These are phyloP conservation scores for Oenanthe melanoleuca DNA, from an alignment of 2,113 vertebrate genomes.

Conservation along the genomic window DNA sequence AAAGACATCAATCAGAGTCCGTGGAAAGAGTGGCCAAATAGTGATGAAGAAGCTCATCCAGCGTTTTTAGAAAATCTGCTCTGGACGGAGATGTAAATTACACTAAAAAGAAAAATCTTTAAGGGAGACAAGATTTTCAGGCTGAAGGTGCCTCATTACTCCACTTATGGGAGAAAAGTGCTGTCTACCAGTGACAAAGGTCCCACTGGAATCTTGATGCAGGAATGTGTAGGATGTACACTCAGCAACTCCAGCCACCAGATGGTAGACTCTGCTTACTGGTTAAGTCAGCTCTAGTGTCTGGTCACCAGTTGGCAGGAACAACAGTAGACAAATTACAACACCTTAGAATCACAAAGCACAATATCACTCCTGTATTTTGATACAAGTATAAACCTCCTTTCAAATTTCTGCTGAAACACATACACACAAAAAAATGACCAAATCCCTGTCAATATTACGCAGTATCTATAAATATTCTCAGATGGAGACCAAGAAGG, in stretches of 20 bases:
- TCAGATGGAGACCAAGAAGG: conserved; percentile 57
- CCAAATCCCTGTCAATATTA: conserved; percentile 35
- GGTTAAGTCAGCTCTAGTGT: conserved; percentile 66
- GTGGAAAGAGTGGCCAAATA: not conserved
- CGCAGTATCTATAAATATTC: conserved; percentile 63
- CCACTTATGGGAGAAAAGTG: not conserved
- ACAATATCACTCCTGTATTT: conserved; percentile 30
- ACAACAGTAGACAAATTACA: conserved; percentile 63
- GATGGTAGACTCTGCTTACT: conserved; percentile 75
- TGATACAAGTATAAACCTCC: not conserved
- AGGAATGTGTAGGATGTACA: conserved; percentile 36
- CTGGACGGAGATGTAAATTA: not conserved
- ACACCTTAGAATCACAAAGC: conserved; percentile 66
- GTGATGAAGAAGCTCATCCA: not conserved
- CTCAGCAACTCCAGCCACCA: conserved; percentile 67
- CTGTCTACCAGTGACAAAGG: not conserved
- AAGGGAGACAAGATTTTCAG: not conserved
- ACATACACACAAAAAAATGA: not conserved
- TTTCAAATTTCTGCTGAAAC: conserved; percentile 11
- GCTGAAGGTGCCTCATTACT: not conserved
- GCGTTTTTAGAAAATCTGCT: not conserved
- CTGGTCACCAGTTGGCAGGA: conserved; percentile 73
- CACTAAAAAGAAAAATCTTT: not conserved
- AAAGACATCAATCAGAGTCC: not conserved
- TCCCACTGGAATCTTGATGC: conserved; percentile 14